Evolutionary conservation across 92 coral and sea anemone species (phyloP), one percentile per base, ranked within the genome.

Genomic region (Zoanthus sociatus): DNA sequence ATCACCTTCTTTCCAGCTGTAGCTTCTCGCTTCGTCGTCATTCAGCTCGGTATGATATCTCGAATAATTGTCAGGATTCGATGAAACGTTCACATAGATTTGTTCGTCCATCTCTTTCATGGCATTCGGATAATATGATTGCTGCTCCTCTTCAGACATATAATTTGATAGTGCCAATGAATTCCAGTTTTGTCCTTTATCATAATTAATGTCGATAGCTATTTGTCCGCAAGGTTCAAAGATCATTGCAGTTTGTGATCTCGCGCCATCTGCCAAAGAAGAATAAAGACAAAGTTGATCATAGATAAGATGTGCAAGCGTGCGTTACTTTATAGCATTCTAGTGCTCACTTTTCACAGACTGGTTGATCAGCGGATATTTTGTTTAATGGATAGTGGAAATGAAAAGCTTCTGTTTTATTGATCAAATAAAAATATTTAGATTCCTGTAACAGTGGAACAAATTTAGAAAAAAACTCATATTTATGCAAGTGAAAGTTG

Each of bases 191-290:
- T 44, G 53, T 42, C 32, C 53, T 31, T 33, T 67, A 48, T 33
- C 15, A 11, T 37, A 37, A 37, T 61, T 71, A 3, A 78, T 56
- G 8, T 71, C 70, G 14, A 78, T 78, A 33, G 60, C 54, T 9
- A 60, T 78, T 78, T 78, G 71, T 42, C 16, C 83, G 12, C 51
- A 12, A 3, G 71, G n/a, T 17, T 78, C 83, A 78, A 78, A 78
- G 71, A 78, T 32, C 21, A 32, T 47, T 12, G 83, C 60, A 31
- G 37, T 7, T 63, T 54, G 37, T 18, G 51, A 56, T 48, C 72
- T 78, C 13, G 6, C 7, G 7, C 53, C 71, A 60, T 30, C 83
- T 78, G 83, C 9, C 60, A 78, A 20, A 16, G 5, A 60, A 60
- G 1, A 17, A 4, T 14, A 33, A 13, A 26, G 0, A 50, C 10